phyloP scores from a whole-genome alignment of 2,888 invertebrate genomes.

The Pediacus dermestoides region DNA sequence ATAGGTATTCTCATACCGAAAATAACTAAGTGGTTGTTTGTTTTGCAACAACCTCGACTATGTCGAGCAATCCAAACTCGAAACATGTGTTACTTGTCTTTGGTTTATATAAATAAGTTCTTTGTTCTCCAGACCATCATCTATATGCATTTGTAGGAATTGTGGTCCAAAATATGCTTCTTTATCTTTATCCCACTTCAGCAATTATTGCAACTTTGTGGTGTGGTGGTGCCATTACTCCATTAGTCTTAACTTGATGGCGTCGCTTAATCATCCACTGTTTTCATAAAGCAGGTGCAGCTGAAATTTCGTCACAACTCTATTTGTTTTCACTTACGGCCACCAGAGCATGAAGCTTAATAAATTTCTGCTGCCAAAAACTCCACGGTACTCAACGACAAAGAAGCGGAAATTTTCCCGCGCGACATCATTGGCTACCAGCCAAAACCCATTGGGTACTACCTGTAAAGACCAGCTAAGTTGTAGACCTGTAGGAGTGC shows the following conservation, averaged over 20 bases:
- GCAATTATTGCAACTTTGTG: too few relatives aligned
- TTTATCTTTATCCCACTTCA: too few relatives aligned
- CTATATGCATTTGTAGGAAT: too few relatives aligned
- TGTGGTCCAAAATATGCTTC: too few relatives aligned
- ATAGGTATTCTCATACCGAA: conserved; percentile 27
- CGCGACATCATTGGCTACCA: too few relatives aligned
- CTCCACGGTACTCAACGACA: conserved; percentile 5
- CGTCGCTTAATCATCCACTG: too few relatives aligned
- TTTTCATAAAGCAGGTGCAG: too few relatives aligned
- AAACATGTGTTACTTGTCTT: conserved; percentile 33
- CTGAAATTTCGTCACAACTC: too few relatives aligned
- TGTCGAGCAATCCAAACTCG: conserved; percentile 11
- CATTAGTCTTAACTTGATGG: too few relatives aligned
- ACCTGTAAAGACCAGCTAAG: conserved; percentile 1
- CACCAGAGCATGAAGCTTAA: conserved; percentile 9
- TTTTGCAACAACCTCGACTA: conserved; percentile 27
- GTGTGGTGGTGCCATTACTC: too few relatives aligned
- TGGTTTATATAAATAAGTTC: conserved; percentile 34
- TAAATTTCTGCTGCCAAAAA: conserved; percentile 5
- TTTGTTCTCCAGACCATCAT: conserved; percentile 30
- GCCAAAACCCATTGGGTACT: too few relatives aligned
- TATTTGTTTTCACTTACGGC: too few relatives aligned
- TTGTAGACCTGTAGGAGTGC: conserved; percentile 20
- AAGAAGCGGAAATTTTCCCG: conserved; percentile 1
- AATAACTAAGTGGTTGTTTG: conserved; percentile 29